Percentiles rank a stretch among this genome's conserved stretches.
These are phyloP conservation scores for Deilephila porcellus DNA, from an alignment of 2,888 invertebrate genomes.

Conservation along the genomic window DNA sequence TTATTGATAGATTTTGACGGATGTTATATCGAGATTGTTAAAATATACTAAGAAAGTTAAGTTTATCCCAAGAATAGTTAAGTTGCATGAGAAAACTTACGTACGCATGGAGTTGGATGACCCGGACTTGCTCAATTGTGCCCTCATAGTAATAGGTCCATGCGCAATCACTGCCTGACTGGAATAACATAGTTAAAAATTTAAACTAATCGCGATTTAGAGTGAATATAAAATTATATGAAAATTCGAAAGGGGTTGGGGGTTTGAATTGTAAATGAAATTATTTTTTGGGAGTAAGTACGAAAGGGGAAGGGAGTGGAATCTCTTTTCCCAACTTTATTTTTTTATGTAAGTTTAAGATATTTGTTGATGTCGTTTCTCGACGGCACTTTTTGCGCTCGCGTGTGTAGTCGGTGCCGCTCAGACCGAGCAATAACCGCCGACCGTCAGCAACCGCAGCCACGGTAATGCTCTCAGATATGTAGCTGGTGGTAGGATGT, in stretches of 20 bases:
- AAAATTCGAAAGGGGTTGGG: conserved; percentile 1
- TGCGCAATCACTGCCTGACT: conserved; percentile 15
- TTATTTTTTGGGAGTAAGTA: conserved; percentile 21
- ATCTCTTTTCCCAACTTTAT: conserved; percentile 9
- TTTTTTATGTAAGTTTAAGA: conserved; percentile 20
- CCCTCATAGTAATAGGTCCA: neutral
- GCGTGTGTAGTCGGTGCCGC: neutral
- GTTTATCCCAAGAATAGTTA: neutral
- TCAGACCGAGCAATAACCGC: neutral
- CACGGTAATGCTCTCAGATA: too few species aligned
- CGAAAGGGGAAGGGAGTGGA: neutral
- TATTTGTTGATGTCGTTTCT: neutral
- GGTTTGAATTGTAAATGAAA: conserved; percentile 10
- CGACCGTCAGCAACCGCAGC: too few species aligned
- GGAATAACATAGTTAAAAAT: neutral
- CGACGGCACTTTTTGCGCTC: neutral
- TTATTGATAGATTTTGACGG: conserved; percentile 15
- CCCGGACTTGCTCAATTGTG: neutral
- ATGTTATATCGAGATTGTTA: conserved; percentile 21
- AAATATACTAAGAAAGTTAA: conserved; percentile 21
- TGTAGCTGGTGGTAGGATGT: too few species aligned
- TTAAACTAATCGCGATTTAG: neutral
- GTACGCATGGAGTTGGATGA: too few species aligned
- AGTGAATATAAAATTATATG: neutral
- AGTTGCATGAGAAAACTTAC: conserved; percentile 7